Conservation (phyloP, 1,140 invertebrate genomes). For the Acromyrmex echinatior region DNA sequence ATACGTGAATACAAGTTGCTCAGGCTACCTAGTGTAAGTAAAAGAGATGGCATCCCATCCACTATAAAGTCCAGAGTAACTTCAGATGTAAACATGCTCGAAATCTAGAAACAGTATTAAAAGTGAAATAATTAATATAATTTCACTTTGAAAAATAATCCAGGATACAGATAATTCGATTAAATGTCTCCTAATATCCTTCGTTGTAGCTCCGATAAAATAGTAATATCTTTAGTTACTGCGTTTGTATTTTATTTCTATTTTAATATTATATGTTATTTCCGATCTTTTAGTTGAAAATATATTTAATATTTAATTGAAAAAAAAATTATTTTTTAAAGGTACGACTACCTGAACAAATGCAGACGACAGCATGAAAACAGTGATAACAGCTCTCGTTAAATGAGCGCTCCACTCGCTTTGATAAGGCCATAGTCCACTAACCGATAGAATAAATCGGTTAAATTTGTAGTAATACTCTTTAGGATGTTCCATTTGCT, state of each 20-base stretch:
- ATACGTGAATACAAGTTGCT: not conserved
- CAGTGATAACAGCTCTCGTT: not conserved
- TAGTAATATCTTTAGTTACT: not conserved
- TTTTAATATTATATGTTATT: not conserved
- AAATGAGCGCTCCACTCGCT: not conserved
- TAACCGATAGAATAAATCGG: slow-evolving; percentile 23
- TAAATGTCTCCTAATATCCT: not conserved
- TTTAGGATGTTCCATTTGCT: slow-evolving; percentile 32
- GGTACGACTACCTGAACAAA: not conserved
- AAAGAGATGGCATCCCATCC: not conserved
- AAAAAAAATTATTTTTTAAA: not conserved
- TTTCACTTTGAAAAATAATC: not conserved
- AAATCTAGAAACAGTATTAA: not conserved
- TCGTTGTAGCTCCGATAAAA: not conserved
- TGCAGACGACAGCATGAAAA: not conserved
- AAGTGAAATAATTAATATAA: not conserved
- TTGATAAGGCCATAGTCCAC: slow-evolving; percentile 36
- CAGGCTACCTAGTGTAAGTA: not conserved
- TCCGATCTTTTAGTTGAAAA: not conserved
- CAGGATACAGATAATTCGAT: not conserved
- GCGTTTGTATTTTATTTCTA: not conserved
- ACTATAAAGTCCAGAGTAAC: not conserved
- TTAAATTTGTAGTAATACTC: slow-evolving; percentile 18
- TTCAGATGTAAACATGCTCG: not conserved
- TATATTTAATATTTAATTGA: not conserved